A percentile compares a stretch with the other conserved stretches of the same genome.
Evolutionary conservation across 2,888 invertebrate species (phyloP).

Genomic region (Thera britannica): DNA sequence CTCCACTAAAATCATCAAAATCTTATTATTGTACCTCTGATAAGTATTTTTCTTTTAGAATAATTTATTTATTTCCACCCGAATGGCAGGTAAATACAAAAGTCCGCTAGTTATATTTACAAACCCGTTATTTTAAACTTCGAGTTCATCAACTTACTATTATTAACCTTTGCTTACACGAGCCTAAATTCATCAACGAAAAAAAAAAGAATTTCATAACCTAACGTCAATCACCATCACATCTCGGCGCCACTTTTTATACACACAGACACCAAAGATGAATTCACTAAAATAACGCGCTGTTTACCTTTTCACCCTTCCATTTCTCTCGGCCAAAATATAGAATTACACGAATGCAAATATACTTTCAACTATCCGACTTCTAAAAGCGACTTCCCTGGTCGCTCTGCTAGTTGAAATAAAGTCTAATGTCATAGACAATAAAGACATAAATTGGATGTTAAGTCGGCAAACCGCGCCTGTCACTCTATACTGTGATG

Average conservation of each 20-base stretch:
- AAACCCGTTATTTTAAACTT: constrained; percentile 12
- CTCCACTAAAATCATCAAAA: too few relatives aligned
- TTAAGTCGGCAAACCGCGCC: constrained; percentile 53
- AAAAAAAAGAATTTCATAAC: constrained; percentile 64
- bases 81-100: too few relatives aligned
- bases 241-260: constrained; percentile 78
- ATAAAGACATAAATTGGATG: constrained; percentile 29
- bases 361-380: constrained; percentile 40
- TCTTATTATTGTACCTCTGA: too few relatives aligned
- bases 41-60: too few relatives aligned
- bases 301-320: constrained; percentile 84
- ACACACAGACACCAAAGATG: constrained; percentile 72
- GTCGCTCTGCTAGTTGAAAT: constrained; percentile 38
- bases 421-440: constrained; percentile 54
- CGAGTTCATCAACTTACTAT: constrained; percentile 40
- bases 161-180: constrained; percentile 42
- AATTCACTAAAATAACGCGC: constrained; percentile 81
- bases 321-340: constrained; percentile 80
- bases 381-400: constrained; percentile 25
- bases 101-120: neutral
- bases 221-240: constrained; percentile 70
- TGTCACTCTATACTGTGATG: constrained; percentile 69
- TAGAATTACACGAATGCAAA: constrained; percentile 78
- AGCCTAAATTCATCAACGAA: constrained; percentile 34
- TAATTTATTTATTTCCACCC: too few relatives aligned